Evolutionary conservation across 2,113 vertebrate species (phyloP).

Genomic region (Saguinus midas): DNA sequence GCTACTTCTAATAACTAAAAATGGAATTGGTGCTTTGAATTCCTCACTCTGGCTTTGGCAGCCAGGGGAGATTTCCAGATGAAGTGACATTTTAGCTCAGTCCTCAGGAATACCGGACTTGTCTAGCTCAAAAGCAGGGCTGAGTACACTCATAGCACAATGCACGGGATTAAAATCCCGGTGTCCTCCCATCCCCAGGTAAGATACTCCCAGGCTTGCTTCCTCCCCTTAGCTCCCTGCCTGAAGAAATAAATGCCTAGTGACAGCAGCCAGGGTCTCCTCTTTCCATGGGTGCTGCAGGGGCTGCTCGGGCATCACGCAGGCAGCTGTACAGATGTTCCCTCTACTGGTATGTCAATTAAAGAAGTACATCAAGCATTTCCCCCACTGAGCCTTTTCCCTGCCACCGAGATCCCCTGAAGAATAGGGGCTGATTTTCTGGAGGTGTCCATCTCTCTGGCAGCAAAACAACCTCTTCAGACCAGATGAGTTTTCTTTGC

Average conservation of each 20-base stretch:
- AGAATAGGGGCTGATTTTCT: neutral
- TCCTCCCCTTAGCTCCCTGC: neutral
- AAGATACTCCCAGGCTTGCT: neutral
- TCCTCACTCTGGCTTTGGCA: neutral
- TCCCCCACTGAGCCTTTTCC: neutral
- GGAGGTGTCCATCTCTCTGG: slow-evolving; percentile 20
- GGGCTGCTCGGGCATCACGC: neutral
- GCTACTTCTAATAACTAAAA: neutral
- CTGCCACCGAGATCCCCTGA: neutral
- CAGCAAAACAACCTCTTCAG: neutral
- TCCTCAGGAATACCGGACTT: neutral
- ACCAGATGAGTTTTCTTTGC: slow-evolving; percentile 67
- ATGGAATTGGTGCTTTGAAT: neutral
- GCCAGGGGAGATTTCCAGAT: neutral
- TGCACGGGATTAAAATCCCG: neutral
- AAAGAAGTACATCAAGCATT: neutral
- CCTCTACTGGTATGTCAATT: neutral
- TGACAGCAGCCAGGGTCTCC: neutral
- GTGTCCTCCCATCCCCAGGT: neutral
- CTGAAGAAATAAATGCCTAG: neutral
- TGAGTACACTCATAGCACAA: neutral
- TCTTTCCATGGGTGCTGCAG: neutral
- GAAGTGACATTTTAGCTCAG: neutral
- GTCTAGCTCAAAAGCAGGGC: neutral
- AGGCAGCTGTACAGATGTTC: neutral